Base-by-base conservation (phyloP, 2,888 invertebrate species). In the Scaeva pyrastri region DNA sequence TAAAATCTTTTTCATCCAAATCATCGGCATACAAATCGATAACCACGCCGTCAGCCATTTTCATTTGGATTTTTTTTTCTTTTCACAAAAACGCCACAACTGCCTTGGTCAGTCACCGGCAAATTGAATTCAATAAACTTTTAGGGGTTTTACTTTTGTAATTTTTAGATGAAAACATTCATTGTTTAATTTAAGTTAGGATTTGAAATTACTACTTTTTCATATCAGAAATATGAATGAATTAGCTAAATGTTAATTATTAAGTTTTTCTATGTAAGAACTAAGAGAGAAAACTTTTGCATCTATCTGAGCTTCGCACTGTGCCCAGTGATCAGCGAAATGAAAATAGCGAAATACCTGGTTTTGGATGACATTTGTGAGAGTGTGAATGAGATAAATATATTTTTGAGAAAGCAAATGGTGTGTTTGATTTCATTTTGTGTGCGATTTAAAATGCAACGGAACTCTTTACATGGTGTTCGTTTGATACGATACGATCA, bases 21-120 rank as follows among this genome's bases (percentile, higher is more conserved):
- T 98, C 98, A 93, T 98, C 98, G 89, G 97, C 97, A 93, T 98
- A 98, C 91, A 98, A 95, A 96, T 98, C 98, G 94, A 98, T 97
- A 94, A 98, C 98, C 93, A 96, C 96, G 94, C 97, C 96, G 94
- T 98, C 98, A 94, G 97, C 97, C 97, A 97, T 97, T 95, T 94
- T 95, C 87, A 87, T 88, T 83, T 66, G 64, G 41, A 60, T 68
- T 73, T 56, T 31, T 87, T 80, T 84, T 43, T n/a, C 19, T 66
- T 2, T 75, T 84, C 84, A 80, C 84, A 74, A 83, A 79, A 79
- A 84, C 50, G 78, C 87, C 62, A 88, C 76, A 77, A 76, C 62
- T 70, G 45, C 19, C 36, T 19, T 4, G 6, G 64, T 48, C 64
- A 71, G 14, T 55, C 71, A 74, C 86, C 86, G 86, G 86, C 86